Conservation (phyloP, 2,888 invertebrate species). For the Adelphocoris suturalis region DNA sequence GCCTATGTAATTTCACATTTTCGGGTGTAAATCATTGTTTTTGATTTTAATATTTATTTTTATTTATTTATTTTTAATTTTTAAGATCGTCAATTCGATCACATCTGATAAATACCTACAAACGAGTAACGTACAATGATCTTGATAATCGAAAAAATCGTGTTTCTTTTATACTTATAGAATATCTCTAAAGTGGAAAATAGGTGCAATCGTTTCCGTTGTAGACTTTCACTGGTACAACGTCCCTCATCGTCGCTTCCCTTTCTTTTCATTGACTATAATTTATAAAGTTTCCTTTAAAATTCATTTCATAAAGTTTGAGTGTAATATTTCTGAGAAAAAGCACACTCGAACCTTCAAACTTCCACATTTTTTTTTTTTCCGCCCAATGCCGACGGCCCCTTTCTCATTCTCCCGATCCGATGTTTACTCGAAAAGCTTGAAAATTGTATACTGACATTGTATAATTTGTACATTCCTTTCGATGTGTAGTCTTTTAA, state of each 20-base stretch:
- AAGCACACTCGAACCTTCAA: conserved; percentile 53
- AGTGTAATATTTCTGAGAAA: conserved; percentile 43
- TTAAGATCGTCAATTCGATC: not conserved
- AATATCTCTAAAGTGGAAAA: conserved; percentile 10
- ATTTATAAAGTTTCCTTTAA: not conserved
- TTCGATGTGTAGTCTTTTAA: conserved; percentile 71
- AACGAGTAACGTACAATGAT: not conserved
- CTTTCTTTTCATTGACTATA: not conserved
- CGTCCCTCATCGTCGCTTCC: conserved; percentile 32
- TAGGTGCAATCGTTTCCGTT: conserved; percentile 63
- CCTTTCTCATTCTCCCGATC: conserved; percentile 3
- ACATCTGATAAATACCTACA: not conserved
- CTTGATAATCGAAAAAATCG: not conserved
- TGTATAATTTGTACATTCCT: conserved; percentile 71
- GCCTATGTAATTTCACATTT: not conserved
- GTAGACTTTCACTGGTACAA: conserved; percentile 64
- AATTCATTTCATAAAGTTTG: not conserved
- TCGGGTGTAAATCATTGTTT: not conserved
- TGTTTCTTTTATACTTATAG: conserved; percentile 15
- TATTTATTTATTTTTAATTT: not conserved
- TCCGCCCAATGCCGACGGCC: not conserved
- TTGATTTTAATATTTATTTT: not conserved
- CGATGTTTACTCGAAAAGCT: conserved; percentile 22
- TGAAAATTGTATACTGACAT: conserved; percentile 50
- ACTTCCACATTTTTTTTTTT: conserved; percentile 11